Evolutionary conservation across 2,113 vertebrate genomes (phyloP).

Genomic region (Myocastor coypus): DNA sequence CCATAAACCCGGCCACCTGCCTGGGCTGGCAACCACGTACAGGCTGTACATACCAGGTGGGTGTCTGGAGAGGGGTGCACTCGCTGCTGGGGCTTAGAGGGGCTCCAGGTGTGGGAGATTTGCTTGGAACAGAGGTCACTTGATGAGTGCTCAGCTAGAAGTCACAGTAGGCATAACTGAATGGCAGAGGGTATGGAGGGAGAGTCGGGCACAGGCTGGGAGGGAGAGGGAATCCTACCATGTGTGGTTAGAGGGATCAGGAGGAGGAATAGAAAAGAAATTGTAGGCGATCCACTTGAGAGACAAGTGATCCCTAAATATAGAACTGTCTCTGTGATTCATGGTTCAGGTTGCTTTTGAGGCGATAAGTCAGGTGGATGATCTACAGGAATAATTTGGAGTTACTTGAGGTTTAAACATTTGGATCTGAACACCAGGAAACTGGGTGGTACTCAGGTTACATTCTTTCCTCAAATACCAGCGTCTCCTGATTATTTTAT

Average conservation of each 20-base stretch:
- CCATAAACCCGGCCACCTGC: slow-evolving; percentile 79
- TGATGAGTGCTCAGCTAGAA: not conserved
- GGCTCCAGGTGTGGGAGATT: fast-evolving
- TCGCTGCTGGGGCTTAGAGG: not conserved
- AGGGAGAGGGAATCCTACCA: not conserved
- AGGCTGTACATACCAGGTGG: not conserved
- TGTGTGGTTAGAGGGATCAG: not conserved
- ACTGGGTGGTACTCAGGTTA: not conserved
- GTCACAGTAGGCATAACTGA: fast-evolving
- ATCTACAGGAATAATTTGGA: not conserved
- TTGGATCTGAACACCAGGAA: not conserved
- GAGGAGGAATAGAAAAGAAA: not conserved
- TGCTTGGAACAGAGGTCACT: not conserved
- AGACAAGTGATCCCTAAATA: slow-evolving; percentile 22
- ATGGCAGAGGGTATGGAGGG: not conserved
- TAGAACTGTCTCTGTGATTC: slow-evolving; percentile 24
- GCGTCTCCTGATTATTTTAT: not conserved
- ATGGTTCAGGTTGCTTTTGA: slow-evolving; percentile 9
- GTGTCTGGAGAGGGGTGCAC: not conserved
- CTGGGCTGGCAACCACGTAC: slow-evolving; percentile 56
- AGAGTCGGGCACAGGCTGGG: fast-evolving
- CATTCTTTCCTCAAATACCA: fast-evolving
- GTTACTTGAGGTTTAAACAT: not conserved
- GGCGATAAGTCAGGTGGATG: not conserved
- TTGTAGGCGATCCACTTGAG: not conserved